phyloP scores from a whole-genome alignment of 2,113 vertebrate species.

The Trochalopteron elliotii region DNA sequence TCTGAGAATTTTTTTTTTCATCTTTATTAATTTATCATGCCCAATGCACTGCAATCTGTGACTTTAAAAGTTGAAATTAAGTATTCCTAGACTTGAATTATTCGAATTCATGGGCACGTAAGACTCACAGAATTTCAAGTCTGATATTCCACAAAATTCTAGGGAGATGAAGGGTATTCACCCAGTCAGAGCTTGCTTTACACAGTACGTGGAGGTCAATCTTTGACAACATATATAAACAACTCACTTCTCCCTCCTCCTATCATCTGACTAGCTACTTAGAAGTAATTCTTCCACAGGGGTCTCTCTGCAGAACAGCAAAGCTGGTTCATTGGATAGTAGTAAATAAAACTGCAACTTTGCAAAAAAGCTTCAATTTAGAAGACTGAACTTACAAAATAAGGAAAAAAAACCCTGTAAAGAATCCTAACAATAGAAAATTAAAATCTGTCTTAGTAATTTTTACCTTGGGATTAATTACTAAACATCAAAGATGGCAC shows the following conservation, averaged over 20 bases:
- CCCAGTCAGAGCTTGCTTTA: background rate
- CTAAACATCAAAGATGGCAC: background rate
- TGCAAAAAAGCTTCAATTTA: background rate
- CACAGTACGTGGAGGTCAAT: background rate
- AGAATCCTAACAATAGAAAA: background rate
- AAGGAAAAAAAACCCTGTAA: background rate
- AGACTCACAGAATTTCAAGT: background rate
- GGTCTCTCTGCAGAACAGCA: background rate
- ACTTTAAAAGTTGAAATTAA: background rate
- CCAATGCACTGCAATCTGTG: background rate
- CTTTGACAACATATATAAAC: background rate
- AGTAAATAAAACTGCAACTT: background rate
- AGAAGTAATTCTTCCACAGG: background rate
- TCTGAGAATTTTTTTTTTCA: background rate
- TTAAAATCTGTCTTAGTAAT: background rate
- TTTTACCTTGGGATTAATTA: background rate
- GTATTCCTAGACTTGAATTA: background rate
- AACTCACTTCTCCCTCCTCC: background rate
- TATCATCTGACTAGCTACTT: background rate
- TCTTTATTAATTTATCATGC: background rate
- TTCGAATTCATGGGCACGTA: background rate
- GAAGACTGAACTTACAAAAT: background rate
- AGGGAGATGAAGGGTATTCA: background rate
- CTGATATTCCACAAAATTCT: background rate
- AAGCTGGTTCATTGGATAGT: background rate